Evolutionary conservation across 2,888 invertebrate genomes (phyloP), one percentile per base, ranked within the genome.

Genomic region (Drosophila meridionalis): DNA sequence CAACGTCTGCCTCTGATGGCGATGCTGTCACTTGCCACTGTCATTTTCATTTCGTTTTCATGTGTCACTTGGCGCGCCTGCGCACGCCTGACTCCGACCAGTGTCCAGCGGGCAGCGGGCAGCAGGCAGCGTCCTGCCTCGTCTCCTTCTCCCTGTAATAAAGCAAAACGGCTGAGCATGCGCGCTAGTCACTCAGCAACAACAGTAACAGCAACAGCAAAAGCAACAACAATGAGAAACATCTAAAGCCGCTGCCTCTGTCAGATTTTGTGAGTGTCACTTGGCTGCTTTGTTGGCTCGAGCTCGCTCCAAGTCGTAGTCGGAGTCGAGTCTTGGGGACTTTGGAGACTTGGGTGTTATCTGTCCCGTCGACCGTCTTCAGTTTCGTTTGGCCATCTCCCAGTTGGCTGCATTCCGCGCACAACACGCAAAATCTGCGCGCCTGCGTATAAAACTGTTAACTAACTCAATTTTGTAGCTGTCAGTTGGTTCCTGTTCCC

Each of bases 401-500:
- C 69, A 14, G 55, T 58, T 64, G 60, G 48, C 55, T 69, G 83
- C 80, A 81, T 81, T 81, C 81, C 81, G 59, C 59, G 73, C 63
- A 66, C 84, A 86, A 88, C 90, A 87, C 87, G 87, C 90, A 68
- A 91, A 91, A 91, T 90, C 86, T 90, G 88, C 90, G 90, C 90
- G 87, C 83, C 89, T 87, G 90, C 92, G 90, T 92, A 92, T 92
- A 92, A 92, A 92, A 92, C 92, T 92, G 92, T 92, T 92, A 92
- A 92, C 92, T 92, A 92, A 92, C 92, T 92, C 92, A 92, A 92
- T 92, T 92, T 92, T 92, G 92, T 92, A 91, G 92, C 92, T 92
- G 92, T 92, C 92, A 92, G 88, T 89, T 89, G 82, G 78, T 73
- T 68, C 69, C 61, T 61, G 52, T 57, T 34, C 47, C 5, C 36